Percentiles rank a stretch among this genome's conserved stretches.
Evolutionary conservation across 2,888 invertebrate genomes (phyloP).

Genomic region (Acleris emargana): DNA sequence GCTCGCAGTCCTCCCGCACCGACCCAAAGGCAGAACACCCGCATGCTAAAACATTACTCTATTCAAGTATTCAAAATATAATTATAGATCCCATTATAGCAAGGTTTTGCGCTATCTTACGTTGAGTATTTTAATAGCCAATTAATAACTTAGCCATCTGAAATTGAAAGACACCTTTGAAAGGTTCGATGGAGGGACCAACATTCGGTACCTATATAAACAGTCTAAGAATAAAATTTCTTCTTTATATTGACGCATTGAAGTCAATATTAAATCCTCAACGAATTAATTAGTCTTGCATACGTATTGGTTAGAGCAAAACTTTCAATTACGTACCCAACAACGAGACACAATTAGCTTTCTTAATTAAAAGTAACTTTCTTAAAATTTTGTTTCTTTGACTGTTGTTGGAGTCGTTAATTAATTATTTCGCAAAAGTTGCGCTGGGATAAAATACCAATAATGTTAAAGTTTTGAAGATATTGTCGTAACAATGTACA

Average conservation of each 20-base stretch:
- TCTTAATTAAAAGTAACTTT: constrained; percentile 27
- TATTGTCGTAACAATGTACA: constrained; percentile 10
- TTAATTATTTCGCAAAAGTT: constrained; percentile 36
- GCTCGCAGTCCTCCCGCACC: constrained; percentile 95
- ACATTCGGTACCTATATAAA: too few species aligned
- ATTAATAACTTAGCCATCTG: too few species aligned
- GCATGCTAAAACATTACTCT: constrained; percentile 85
- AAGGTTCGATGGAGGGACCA: too few species aligned
- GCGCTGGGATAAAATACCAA: constrained; percentile 22
- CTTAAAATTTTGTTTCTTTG: constrained; percentile 29
- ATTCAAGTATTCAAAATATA: not conserved
- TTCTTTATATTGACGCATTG: too few species aligned
- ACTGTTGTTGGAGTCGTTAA: constrained; percentile 33
- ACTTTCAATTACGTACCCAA: constrained; percentile 7
- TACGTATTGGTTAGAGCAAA: not conserved
- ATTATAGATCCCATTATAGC: not conserved
- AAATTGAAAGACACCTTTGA: too few species aligned
- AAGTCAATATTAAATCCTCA: too few species aligned
- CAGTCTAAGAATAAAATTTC: too few species aligned
- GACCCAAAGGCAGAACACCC: constrained; percentile 95
- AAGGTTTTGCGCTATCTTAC: not conserved
- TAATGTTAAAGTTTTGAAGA: constrained; percentile 12
- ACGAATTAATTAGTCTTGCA: too few species aligned
- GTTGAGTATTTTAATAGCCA: too few species aligned
- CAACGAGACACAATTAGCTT: constrained; percentile 12